A percentile compares a stretch with the other conserved stretches of the same genome.
Conservation (phyloP, 2,113 vertebrate genomes). For the Podarcis muralis region DNA sequence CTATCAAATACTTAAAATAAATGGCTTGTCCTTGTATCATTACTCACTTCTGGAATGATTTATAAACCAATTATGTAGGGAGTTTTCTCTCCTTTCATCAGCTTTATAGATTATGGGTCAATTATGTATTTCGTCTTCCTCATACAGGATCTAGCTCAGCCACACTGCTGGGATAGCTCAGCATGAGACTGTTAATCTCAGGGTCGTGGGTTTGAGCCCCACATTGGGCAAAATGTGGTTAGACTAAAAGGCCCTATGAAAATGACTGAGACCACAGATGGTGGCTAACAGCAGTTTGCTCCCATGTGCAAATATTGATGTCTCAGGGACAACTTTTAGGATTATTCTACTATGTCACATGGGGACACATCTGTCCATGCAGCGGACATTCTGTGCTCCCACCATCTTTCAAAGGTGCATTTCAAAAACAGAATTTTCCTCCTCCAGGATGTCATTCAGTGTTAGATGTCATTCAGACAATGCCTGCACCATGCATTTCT, state of each 20-base stretch:
- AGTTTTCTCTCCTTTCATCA: constrained; percentile 63
- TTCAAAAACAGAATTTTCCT: not conserved
- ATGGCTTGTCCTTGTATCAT: constrained; percentile 56
- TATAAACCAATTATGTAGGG: constrained; percentile 66
- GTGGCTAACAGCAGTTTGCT: not conserved
- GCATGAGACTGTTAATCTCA: too few relatives aligned
- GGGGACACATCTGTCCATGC: not conserved
- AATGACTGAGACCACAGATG: not conserved
- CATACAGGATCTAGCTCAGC: not conserved
- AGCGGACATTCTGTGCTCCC: not conserved
- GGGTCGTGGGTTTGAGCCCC: too few relatives aligned
- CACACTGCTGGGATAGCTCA: too few relatives aligned
- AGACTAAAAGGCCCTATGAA: not conserved
- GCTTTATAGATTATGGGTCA: constrained; percentile 63
- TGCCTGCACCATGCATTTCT: not conserved
- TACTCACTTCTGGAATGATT: constrained; percentile 67
- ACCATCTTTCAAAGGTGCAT: not conserved
- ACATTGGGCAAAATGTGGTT: too few relatives aligned
- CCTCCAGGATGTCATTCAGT: not conserved
- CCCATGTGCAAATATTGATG: not conserved
- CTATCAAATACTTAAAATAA: constrained; percentile 62
- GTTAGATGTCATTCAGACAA: not conserved
- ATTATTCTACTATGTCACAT: not conserved
- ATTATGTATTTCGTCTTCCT: constrained; percentile 40
- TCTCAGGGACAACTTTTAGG: constrained; percentile 8